Base-by-base conservation (phyloP, 2,113 vertebrate genomes). In the Thamnaconus septentrionalis region DNA sequence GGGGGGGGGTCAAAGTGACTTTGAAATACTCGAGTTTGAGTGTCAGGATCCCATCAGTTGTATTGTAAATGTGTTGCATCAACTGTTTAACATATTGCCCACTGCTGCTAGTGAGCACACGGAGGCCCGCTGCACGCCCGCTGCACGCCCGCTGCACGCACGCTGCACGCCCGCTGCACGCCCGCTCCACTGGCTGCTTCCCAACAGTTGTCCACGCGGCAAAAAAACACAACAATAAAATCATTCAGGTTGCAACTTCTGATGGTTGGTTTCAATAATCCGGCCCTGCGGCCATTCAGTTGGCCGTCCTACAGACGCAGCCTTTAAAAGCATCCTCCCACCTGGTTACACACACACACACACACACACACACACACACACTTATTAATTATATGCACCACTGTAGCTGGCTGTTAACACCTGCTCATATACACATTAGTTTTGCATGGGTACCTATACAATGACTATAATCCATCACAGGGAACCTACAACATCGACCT, bases 341-440 rank as follows among this genome's bases (percentile, higher is more conserved):
- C 61, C 45, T 56, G 66, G 63, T 63, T 59, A 64, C 41, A 72
- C 57, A 75, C 54, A 68, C 55, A 10, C 42, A 46, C 41, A 71
- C 41, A 64, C 56, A 66, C 45, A 58, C 64, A 79, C 64, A 73
- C 64, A 56, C 65, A 79, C 64, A 70, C 70, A 80, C 66, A 69
- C 69, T 31, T 31, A 31, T 31, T 31, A 31, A 31, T 31, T 31
- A 31, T 31, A 31, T 31, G 75, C 71, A 76, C 47, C 47, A 45
- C 50, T 74, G 74, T 85, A 63, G 80, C 83, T 84, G 77, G 81
- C 82, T 84, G 76, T 90, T 87, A 87, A 86, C 87, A 87, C 84
- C 84, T 86, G 79, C 83, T 88, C 81, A 83, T 85, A 84, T 86
- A 84, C 79, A 88, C 79, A 85, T 89, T 90, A 87, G 84, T 88